These are phyloP conservation scores for Drosophila infuscata DNA, from an alignment of 2,888 invertebrate genomes.

Conservation along the genomic window DNA sequence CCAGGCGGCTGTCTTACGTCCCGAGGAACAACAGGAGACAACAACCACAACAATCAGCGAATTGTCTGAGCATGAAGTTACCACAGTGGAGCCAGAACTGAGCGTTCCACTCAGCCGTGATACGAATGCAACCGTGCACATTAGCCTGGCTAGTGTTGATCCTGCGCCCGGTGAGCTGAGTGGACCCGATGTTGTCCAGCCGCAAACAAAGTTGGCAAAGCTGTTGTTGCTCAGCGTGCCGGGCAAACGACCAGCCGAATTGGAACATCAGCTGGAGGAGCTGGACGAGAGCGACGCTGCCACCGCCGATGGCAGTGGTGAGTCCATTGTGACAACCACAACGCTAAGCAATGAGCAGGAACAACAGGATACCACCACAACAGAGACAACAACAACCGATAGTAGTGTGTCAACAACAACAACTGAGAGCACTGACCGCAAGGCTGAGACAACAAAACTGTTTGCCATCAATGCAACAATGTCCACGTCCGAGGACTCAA, in stretches of 20 bases:
- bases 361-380: slow-evolving; percentile 36
- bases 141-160: slow-evolving; percentile 52
- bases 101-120: slow-evolving; percentile 54
- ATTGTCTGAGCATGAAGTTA: slow-evolving; percentile 21
- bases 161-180: slow-evolving; percentile 52
- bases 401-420: slow-evolving; percentile 6
- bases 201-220: slow-evolving; percentile 62
- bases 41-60: slow-evolving; percentile 24
- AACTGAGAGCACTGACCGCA: slow-evolving; percentile 37
- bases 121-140: slow-evolving; percentile 59
- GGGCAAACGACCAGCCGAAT: slow-evolving; percentile 66
- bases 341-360: slow-evolving; percentile 16
- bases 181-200: slow-evolving; percentile 12
- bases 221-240: slow-evolving; percentile 79
- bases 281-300: slow-evolving; percentile 63
- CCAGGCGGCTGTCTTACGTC: slow-evolving; percentile 57
- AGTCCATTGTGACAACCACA: slow-evolving; percentile 40
- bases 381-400: slow-evolving; percentile 18
- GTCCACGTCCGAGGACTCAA: slow-evolving; percentile 41
- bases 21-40: slow-evolving; percentile 36
- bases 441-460: slow-evolving; percentile 53
- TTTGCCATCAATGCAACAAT: slow-evolving; percentile 68
- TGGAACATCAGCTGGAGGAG: slow-evolving; percentile 75
- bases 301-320: slow-evolving; percentile 38
- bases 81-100: slow-evolving; percentile 37